Base-by-base conservation (phyloP, 2,113 vertebrate genomes). In the Gobiocypris rarus region DNA sequence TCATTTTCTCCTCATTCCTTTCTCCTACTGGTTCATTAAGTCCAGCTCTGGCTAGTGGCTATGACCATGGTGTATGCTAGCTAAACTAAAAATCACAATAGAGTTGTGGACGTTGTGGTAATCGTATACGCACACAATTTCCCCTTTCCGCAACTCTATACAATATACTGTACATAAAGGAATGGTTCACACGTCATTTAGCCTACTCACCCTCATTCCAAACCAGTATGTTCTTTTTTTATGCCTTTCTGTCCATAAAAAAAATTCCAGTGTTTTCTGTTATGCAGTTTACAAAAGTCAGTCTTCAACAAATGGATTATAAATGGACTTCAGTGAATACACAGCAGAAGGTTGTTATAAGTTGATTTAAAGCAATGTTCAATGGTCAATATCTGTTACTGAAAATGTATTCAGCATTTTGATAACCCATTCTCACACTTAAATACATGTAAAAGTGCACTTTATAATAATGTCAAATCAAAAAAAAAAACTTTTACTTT, bases 1-100 rank as follows among this genome's bases (percentile, higher is more conserved):
- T 85, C 9, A 87, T 87, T 87, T 82, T 87, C 65, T 82, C 34
- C 73, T 69, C 65, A 77, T 87, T 85, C 28, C 74, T 67, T 50
- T 78, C 31, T 54, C 24, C 67, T 48, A 19, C 73, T 73, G 83
- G 58, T 87, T 85, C 79, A 82, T 87, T 83, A 85, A 31, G 63
- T 65, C 58, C 65, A 38, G 50, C 38, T 43, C 14, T 52, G 52
- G 74, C 78, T 77, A 67, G 78, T 56, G 54, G 83, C 78, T 77
- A 71, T 17, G 73, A 65, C 82, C 50, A 52, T 77, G 52, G 77
- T 6, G 22, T 48, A 75, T 17, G 41, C n/a, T 73, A 73, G 70
- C 70, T 48, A 48, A 48, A 69, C 65, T 38, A 74, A 74, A 74
- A 48, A 26, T 11, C 14, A 52, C 45, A 54, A 52, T 19, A 19